Evolutionary conservation across 2,888 invertebrate species (phyloP).

Genomic region (Agrilus mali): DNA sequence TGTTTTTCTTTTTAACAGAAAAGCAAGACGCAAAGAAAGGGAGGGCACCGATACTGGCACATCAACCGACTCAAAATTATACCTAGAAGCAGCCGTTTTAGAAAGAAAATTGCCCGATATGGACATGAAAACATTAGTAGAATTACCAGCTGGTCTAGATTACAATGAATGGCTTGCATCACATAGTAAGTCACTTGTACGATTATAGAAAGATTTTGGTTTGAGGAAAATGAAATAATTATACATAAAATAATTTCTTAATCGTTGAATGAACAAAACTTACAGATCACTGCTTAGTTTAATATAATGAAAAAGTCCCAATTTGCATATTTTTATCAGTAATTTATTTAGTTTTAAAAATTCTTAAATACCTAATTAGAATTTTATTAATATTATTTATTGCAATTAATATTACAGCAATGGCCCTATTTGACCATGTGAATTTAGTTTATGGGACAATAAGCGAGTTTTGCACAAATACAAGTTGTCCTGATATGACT

Average conservation of each 20-base stretch:
- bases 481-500: constrained; percentile 92
- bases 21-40: constrained; percentile 93
- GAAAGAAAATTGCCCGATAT: constrained; percentile 90
- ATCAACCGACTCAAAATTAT: constrained; percentile 81
- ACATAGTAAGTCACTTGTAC: constrained; percentile 61
- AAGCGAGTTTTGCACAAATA: constrained; percentile 96
- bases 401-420: constrained; percentile 45
- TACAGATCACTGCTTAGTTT: no score
- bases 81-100: constrained; percentile 87
- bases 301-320: no score
- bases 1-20: constrained; percentile 49
- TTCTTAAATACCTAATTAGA: no score
- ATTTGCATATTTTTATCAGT: no score
- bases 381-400: no score
- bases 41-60: constrained; percentile 56
- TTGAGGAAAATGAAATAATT: no score
- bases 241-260: constrained; percentile 1
- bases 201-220: not conserved
- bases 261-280: not conserved
- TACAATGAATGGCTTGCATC: constrained; percentile 99
- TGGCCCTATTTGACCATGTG: constrained; percentile 98
- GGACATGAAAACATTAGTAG: constrained; percentile 87
- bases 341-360: no score
- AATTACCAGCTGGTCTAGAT: constrained; percentile 90
- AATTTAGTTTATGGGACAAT: constrained; percentile 97